Evolutionary conservation across 2,888 invertebrate species (phyloP), one percentile per base, ranked within the genome.

Genomic region (Orthosia gothica): DNA sequence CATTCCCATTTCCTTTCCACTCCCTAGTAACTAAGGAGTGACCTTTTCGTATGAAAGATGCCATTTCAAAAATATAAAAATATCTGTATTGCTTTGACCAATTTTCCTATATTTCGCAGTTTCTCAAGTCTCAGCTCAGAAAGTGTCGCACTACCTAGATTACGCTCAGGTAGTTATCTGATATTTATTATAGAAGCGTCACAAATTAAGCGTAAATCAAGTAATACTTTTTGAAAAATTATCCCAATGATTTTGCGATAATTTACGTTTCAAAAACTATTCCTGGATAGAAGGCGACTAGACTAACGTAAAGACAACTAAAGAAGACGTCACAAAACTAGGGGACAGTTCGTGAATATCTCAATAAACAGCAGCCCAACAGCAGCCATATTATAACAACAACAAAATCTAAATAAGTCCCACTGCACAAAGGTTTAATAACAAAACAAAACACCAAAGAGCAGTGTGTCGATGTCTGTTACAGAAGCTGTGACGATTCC

Each of bases 401-500:
- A 74, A 57, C 47, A 55, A 5, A 16, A n/a, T 49, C 57, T 49
- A 58, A 76, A 63, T 40, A 64, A 78, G 47, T 71, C 71, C n/a
- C 32, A 63, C 40, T 52, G 26, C 55, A 82, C 67, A 62, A 75
- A 63, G 58, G 70, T 84, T 74, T 73, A 84, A 65, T 54, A 81
- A 81, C 67, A 77, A 74, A 73, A 68, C 57, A 74, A 63, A 63
- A 76, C 68, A 20, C 81, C 81, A 76, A 77, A 74, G 81, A 74
- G 81, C 78, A 77, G 59, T 70, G 81, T 85, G 81, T 74, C 79
- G 79, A 75, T 57, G 79, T 62, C 47, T 50, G 85, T 88, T 81
- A 87, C 88, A 87, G 87, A 83, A 82, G 83, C 84, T 74, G 88
- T 87, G 90, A 91, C 84, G 88, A 89, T 95, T 96, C 96, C 93